Evolutionary conservation across 1,140 invertebrate species (phyloP).

Genomic region (Psix sp.): DNA sequence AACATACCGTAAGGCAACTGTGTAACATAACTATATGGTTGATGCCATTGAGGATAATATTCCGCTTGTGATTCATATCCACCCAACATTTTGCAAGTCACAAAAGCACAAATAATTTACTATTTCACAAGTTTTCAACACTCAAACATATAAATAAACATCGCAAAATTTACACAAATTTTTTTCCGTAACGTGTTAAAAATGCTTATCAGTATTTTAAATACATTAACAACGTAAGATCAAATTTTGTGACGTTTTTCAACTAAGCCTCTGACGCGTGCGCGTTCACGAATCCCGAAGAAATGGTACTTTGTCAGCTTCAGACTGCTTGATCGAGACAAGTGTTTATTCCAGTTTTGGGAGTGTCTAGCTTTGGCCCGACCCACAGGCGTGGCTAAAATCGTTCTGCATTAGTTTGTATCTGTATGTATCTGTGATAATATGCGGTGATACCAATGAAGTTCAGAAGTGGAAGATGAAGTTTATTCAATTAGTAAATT

Average conservation of each 20-base stretch:
- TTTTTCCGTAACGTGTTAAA: too few species aligned
- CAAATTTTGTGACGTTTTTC: constrained; percentile 23
- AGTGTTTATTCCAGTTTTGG: constrained; percentile 31
- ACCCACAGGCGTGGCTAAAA: constrained; percentile 51
- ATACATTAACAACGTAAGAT: too few species aligned
- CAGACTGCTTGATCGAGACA: constrained; percentile 1
- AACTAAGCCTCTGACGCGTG: constrained; percentile 52
- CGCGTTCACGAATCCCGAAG: constrained; percentile 52
- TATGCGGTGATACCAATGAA: constrained; percentile 22
- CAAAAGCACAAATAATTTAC: constrained; percentile 11
- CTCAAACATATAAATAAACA: constrained; percentile 3
- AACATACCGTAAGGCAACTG: constrained; percentile 73
- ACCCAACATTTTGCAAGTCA: constrained; percentile 66
- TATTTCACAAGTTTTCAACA: neutral
- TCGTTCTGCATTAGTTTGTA: neutral
- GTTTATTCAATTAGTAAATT: constrained; percentile 75
- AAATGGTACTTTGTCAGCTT: constrained; percentile 54
- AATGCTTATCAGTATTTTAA: too few species aligned
- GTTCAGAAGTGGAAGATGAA: constrained; percentile 33
- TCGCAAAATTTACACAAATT: constrained; percentile 9
- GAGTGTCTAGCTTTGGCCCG: constrained; percentile 47
- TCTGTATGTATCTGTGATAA: constrained; percentile 20
- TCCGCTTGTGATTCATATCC: constrained; percentile 73
- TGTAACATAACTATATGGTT: constrained; percentile 74
- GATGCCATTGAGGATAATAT: constrained; percentile 76